These are phyloP conservation scores for Geococcyx californianus DNA, from an alignment of 2,113 vertebrate genomes.

Conservation along the genomic window DNA sequence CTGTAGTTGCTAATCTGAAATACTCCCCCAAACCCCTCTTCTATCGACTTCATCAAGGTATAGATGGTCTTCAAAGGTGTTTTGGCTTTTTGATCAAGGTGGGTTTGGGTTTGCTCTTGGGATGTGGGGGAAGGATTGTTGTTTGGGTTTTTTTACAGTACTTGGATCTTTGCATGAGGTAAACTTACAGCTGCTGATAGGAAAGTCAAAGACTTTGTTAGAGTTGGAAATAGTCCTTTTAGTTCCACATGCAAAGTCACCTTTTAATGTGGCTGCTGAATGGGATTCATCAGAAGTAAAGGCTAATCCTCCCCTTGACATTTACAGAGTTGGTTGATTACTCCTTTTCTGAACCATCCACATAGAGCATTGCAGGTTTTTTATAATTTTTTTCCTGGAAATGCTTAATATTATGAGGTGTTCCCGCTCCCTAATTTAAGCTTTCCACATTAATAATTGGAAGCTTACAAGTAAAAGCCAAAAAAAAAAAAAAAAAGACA, in stretches of 20 bases:
- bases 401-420: neutral
- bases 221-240: neutral
- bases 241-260: neutral
- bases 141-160: neutral
- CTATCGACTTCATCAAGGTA: neutral
- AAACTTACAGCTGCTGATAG: neutral
- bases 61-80: neutral
- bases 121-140: neutral
- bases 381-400: conserved; percentile 12
- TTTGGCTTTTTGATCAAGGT: neutral
- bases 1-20: neutral
- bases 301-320: conserved; percentile 38
- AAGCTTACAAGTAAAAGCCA: neutral
- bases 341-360: neutral
- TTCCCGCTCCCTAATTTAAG: neutral
- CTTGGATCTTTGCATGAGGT: neutral
- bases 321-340: neutral
- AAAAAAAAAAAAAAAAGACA: neutral
- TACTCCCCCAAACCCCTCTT: neutral
- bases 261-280: neutral
- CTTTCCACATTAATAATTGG: neutral
- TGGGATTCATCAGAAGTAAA: conserved; percentile 11
- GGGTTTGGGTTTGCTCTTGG: neutral
- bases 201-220: neutral
- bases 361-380: neutral